These are phyloP conservation scores for Boloria euphrosyne DNA, from an alignment of 2,888 invertebrate genomes.

Conservation along the genomic window DNA sequence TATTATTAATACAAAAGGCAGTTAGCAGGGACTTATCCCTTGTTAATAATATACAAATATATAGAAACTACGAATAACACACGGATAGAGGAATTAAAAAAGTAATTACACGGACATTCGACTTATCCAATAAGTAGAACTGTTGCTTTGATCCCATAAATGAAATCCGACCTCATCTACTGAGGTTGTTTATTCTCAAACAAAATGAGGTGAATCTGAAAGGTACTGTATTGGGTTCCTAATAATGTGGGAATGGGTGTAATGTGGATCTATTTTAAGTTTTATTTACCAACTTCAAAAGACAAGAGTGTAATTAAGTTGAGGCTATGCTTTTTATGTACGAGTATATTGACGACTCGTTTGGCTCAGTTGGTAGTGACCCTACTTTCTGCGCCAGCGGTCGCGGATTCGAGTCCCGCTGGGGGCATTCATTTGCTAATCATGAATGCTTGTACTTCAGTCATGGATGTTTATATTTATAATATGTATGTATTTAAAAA, in stretches of 20 bases:
- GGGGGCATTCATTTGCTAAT: too few relatives aligned
- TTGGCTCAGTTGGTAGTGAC: too few relatives aligned
- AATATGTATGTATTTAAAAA: too few relatives aligned
- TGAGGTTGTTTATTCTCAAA: constrained; percentile 14
- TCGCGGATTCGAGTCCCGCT: too few relatives aligned
- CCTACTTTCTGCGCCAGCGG: too few relatives aligned
- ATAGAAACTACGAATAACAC: constrained; percentile 4
- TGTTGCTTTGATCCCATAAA: constrained; percentile 17
- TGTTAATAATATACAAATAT: neutral
- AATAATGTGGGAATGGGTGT: constrained; percentile 15
- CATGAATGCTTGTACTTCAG: too few relatives aligned
- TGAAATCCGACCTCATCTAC: constrained; percentile 19
- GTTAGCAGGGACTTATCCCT: too few relatives aligned
- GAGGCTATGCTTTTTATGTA: too few relatives aligned
- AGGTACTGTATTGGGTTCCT: constrained; percentile 11
- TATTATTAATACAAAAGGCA: too few relatives aligned
- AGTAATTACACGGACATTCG: constrained; percentile 16
- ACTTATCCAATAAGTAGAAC: constrained; percentile 13
- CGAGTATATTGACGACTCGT: too few relatives aligned
- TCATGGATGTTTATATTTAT: too few relatives aligned
- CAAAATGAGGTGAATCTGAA: constrained; percentile 19
- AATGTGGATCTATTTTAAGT: constrained; percentile 13
- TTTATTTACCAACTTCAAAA: neutral
- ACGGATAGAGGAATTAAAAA: constrained; percentile 17
- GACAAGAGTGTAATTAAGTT: too few relatives aligned